phyloP scores from a whole-genome alignment of 2,113 vertebrate species.

The Emberiza fucata region DNA sequence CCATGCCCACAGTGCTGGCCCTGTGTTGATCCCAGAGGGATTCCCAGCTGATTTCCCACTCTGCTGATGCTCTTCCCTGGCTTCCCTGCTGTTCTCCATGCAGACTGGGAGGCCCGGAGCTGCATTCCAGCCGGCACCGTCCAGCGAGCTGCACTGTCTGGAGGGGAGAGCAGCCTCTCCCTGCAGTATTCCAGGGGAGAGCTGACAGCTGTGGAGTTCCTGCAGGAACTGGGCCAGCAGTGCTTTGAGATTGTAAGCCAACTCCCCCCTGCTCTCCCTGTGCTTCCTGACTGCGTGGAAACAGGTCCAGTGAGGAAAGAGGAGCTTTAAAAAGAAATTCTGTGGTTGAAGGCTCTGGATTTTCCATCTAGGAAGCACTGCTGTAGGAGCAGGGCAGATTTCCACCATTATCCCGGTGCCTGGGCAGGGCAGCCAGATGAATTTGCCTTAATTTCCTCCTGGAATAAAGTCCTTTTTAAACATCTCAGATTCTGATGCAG shows the following conservation, averaged over 20 bases:
- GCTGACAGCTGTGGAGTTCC: constrained; percentile 69
- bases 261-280: not conserved
- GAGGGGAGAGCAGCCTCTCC: constrained; percentile 67
- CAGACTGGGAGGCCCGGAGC: constrained; percentile 77
- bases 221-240: constrained; percentile 68
- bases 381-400: not conserved
- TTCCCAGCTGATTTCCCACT: not conserved
- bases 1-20: accelerated
- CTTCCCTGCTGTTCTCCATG: not conserved
- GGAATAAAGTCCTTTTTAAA: not conserved
- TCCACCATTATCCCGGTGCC: not conserved
- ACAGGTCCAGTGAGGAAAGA: not conserved
- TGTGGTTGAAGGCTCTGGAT: not conserved
- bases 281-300: not conserved
- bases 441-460: not conserved
- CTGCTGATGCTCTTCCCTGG: not conserved
- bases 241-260: constrained; percentile 77
- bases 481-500: not conserved
- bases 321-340: not conserved
- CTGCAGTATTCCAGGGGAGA: constrained; percentile 76
- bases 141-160: constrained; percentile 49
- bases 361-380: not conserved
- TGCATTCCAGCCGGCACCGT: constrained; percentile 72
- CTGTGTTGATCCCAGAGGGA: not conserved
- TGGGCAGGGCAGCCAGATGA: not conserved